Evolutionary conservation across 2,888 invertebrate species (phyloP), one percentile per base, ranked within the genome.

Genomic region (Cantharis rustica): DNA sequence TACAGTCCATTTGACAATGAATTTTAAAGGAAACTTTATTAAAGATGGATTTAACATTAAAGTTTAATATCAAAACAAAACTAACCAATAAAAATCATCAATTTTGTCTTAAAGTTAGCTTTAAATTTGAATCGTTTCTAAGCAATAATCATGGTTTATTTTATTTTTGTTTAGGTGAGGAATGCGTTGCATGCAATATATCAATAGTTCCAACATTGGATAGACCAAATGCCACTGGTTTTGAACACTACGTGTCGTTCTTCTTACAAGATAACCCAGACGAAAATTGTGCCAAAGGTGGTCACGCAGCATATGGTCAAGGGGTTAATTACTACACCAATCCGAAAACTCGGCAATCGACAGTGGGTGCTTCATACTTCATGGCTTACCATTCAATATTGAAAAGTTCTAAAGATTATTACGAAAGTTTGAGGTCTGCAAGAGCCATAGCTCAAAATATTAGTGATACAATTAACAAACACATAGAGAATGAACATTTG

Each of bases 341-440:
- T 81, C 80, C 83, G 1, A 84, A 81, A 10, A 84, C 88, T 13
- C 85, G 88, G 1, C 84, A 89, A 16, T 88, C 91, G 0, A 82
- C 86, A 3, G 92, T 96, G 0, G 92, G 92, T 0, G 94, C 98
- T 0, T 95, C 95, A 0, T 96, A 97, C 87, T 99, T 96, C 88
- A 97, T 96, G 95, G 92, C 96, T 0, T 99, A 97, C 88, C 99
- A 99, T 89, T 95, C 96, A 0, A 95, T 98, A 16, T 88, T 99
- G 64, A 97, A 96, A 88, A 93, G 94, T 0, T 97, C 98, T 0
- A 88, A 91, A 10, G 99, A 99, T 87, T 99, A 96, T 87, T 98
- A 97, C 84, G 92, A 93, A 16, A 95, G 98, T 0, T 89, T 99
- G 87, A 91, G 94, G 78, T 93, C 94, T 13, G 97, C 98, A 0